These are phyloP conservation scores for Cyclophora albipunctata DNA, from an alignment of 2,888 invertebrate genomes.

Conservation along the genomic window DNA sequence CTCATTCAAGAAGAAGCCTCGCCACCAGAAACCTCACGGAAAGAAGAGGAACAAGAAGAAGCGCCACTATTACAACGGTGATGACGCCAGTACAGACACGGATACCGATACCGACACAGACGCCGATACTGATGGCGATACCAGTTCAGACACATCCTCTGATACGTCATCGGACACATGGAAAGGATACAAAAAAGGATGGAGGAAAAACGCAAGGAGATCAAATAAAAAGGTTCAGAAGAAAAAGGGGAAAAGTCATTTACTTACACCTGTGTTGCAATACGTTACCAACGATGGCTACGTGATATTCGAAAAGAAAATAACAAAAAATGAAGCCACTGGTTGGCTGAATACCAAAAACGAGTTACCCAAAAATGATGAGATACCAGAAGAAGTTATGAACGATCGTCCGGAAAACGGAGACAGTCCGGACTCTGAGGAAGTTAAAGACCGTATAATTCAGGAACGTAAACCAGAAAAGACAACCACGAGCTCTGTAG, in stretches of 20 bases:
- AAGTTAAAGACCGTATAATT: background rate
- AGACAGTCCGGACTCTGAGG: background rate
- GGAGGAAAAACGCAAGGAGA: slow-evolving; percentile 22
- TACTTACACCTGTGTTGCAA: slow-evolving; percentile 55
- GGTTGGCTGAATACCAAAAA: slow-evolving; percentile 45
- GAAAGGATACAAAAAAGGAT: slow-evolving; percentile 22
- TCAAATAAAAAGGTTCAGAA: slow-evolving; percentile 18
- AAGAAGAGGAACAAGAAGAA: slow-evolving; percentile 2
- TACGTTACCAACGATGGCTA: slow-evolving; percentile 65
- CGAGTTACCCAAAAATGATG: slow-evolving; percentile 3
- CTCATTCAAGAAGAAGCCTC: slow-evolving; percentile 25
- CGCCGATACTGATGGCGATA: slow-evolving; percentile 5
- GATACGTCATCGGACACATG: slow-evolving; percentile 38
- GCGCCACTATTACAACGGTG: background rate
- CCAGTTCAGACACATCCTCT: slow-evolving; percentile 22
- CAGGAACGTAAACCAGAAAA: too few relatives aligned
- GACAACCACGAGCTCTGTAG: too few relatives aligned
- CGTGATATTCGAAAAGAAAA: slow-evolving; percentile 60
- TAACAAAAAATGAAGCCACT: slow-evolving; percentile 53
- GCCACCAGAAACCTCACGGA: background rate
- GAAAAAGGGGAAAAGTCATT: slow-evolving; percentile 22
- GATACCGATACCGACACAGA: slow-evolving; percentile 12
- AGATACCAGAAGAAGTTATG: slow-evolving; percentile 7
- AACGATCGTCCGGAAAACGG: slow-evolving; percentile 7
- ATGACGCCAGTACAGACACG: slow-evolving; percentile 20